Evolutionary conservation across 2,113 vertebrate species (phyloP).

Genomic region (Elephas maximus): DNA sequence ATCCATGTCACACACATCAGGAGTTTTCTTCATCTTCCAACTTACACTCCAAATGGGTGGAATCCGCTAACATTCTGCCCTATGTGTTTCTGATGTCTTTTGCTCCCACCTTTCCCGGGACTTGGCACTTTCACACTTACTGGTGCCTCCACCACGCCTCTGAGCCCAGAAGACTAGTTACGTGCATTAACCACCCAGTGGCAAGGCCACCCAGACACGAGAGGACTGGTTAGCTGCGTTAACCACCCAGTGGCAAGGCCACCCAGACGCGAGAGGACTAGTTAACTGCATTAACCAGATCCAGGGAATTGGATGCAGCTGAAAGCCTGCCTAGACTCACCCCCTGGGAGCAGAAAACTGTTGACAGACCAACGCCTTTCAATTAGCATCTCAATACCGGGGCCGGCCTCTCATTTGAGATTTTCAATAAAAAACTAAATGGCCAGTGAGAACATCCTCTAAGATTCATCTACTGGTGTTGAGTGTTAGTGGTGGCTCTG

Average conservation of each 20-base stretch:
- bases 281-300: neutral
- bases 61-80: neutral
- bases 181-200: neutral
- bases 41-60: neutral
- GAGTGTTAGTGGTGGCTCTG: neutral
- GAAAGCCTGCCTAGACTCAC: neutral
- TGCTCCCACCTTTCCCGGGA: neutral
- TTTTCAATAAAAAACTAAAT: neutral
- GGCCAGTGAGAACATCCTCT: neutral
- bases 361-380: fast-evolving
- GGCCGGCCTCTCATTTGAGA: neutral
- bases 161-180: neutral
- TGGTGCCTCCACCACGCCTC: too few relatives aligned
- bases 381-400: neutral
- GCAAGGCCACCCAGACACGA: neutral
- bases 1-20: neutral
- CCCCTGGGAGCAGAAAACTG: neutral
- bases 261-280: too few relatives aligned
- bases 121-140: neutral
- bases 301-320: neutral
- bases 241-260: neutral
- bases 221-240: too few relatives aligned
- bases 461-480: neutral
- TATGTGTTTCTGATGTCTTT: too few relatives aligned
- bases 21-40: neutral